Conservation (phyloP, 2,888 invertebrate genomes). For the Polia nebulosa region DNA sequence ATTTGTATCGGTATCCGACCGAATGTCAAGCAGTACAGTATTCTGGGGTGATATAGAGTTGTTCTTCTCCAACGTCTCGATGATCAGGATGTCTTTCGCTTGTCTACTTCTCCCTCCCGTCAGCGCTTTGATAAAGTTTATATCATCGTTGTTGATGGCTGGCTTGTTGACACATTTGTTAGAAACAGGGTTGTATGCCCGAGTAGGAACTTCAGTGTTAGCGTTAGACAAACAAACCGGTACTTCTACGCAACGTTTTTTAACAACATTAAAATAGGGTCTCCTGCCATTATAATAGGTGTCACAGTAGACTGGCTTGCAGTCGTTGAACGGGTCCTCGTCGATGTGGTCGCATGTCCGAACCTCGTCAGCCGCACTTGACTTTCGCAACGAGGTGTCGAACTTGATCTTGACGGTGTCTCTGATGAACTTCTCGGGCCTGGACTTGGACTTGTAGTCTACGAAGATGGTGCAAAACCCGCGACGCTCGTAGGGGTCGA, state of each 20-base stretch:
- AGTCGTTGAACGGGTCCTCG: constrained; percentile 81
- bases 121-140: constrained; percentile 75
- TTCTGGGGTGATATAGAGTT: not conserved
- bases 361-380: constrained; percentile 56
- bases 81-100: constrained; percentile 75
- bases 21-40: not conserved
- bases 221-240: constrained; percentile 71
- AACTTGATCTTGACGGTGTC: constrained; percentile 79
- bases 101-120: constrained; percentile 50
- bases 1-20: not conserved
- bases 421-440: constrained; percentile 70
- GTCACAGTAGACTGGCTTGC: constrained; percentile 83
- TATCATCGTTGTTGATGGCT: constrained; percentile 72
- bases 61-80: constrained; percentile 61
- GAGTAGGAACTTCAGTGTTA: constrained; percentile 64
- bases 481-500: constrained; percentile 76
- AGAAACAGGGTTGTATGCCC: constrained; percentile 75
- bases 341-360: constrained; percentile 75
- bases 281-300: constrained; percentile 80
- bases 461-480: constrained; percentile 80
- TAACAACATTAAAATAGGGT: constrained; percentile 71
- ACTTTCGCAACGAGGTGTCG: constrained; percentile 74
- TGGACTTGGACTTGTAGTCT: constrained; percentile 75
- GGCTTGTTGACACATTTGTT: constrained; percentile 75
- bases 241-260: constrained; percentile 73